Evolutionary conservation across 2,113 vertebrate species (phyloP).

Genomic region (Rallus limicola): DNA sequence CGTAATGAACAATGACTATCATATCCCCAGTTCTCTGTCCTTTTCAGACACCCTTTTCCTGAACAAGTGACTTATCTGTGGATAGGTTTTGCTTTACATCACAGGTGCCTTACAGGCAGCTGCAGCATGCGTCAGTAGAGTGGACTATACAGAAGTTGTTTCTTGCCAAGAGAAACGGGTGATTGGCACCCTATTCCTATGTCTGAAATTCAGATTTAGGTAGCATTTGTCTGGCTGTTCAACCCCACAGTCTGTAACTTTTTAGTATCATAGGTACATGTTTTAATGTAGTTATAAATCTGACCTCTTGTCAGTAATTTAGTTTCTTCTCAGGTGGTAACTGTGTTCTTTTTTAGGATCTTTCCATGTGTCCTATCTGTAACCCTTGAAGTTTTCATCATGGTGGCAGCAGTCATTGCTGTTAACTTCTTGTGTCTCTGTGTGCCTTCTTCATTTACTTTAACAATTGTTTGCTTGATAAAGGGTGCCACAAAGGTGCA

Average conservation of each 20-base stretch:
- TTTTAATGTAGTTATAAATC: background rate
- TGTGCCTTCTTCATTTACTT: conserved; percentile 54
- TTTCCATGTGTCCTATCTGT: background rate
- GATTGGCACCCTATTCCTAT: background rate
- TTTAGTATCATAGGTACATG: background rate
- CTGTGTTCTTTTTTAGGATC: background rate
- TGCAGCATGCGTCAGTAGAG: background rate
- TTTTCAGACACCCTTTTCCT: background rate
- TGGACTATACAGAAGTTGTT: background rate
- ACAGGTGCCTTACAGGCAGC: background rate
- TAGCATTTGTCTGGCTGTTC: background rate
- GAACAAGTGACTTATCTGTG: background rate
- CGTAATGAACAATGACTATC: background rate
- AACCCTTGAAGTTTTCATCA: background rate
- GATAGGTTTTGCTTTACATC: background rate
- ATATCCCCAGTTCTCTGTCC: background rate
- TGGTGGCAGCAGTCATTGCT: background rate
- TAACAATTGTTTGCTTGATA: conserved; percentile 44
- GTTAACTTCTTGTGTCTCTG: conserved; percentile 9
- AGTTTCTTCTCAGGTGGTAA: background rate
- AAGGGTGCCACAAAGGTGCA: conserved; percentile 16
- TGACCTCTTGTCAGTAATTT: background rate
- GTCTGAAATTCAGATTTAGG: background rate
- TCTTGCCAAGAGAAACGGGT: background rate
- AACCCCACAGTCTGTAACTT: background rate